These are phyloP conservation scores for Aphelinus certus DNA, from an alignment of 1,140 invertebrate species.

Conservation along the genomic window DNA sequence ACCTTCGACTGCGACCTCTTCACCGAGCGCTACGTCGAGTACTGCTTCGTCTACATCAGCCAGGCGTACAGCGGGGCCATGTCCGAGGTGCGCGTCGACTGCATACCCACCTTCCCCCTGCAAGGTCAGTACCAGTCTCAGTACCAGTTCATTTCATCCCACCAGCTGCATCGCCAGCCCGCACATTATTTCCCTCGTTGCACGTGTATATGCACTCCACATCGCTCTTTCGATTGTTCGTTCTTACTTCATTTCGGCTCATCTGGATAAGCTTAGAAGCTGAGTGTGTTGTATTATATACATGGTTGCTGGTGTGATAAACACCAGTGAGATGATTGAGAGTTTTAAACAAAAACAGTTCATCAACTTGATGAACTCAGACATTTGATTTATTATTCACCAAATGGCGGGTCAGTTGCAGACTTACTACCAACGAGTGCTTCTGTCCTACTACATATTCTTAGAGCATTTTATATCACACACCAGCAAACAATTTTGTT, in stretches of 20 bases:
- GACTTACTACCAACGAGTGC: slow-evolving; percentile 4
- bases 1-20: slow-evolving; percentile 85
- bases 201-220: no score
- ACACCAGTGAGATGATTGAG: not conserved
- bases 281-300: no score
- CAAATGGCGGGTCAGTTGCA: not conserved
- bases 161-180: no score
- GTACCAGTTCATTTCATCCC: no score
- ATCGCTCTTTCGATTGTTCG: no score
- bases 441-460: slow-evolving; percentile 13
- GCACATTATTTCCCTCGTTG: no score
- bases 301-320: no score
- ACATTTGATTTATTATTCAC: not conserved
- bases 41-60: slow-evolving; percentile 87
- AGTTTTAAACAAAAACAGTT: not conserved
- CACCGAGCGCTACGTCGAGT: slow-evolving; percentile 81
- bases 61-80: slow-evolving; percentile 83
- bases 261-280: no score
- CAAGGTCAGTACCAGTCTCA: slow-evolving; percentile 70
- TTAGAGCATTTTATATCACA: slow-evolving; percentile 2
- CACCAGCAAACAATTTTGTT: not conserved
- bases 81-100: slow-evolving; percentile 81
- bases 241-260: no score
- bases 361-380: not conserved
- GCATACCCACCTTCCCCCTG: slow-evolving; percentile 80